These are phyloP conservation scores for Horisme vitalbata DNA, from an alignment of 2,888 invertebrate genomes.

Conservation along the genomic window DNA sequence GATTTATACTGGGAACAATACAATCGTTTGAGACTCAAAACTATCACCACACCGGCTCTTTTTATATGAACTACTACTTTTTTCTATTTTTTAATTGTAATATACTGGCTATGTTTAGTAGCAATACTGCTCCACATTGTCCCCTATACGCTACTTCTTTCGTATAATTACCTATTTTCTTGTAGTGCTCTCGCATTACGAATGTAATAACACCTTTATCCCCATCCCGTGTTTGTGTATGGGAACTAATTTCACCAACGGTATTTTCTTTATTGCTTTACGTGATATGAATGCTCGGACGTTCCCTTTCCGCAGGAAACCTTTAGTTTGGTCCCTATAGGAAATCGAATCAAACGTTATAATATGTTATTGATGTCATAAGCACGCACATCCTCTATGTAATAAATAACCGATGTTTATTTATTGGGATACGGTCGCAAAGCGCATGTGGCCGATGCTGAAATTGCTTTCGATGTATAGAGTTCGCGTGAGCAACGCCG, in stretches of 20 bases:
- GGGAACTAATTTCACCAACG: conserved; percentile 39
- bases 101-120: no score
- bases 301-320: conserved; percentile 26
- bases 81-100: no score
- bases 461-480: conserved; percentile 66
- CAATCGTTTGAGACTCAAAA: neutral
- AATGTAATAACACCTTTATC: conserved; percentile 13
- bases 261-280: conserved; percentile 59
- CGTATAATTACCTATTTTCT: neutral
- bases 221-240: conserved; percentile 37
- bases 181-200: neutral
- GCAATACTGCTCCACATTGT: no score
- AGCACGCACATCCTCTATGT: conserved; percentile 42
- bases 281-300: conserved; percentile 58
- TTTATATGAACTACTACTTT: no score
- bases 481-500: conserved; percentile 66
- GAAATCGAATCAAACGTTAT: conserved; percentile 60
- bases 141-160: no score
- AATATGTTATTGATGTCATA: conserved; percentile 47
- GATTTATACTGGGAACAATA: conserved; percentile 5
- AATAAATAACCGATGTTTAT: conserved; percentile 52
- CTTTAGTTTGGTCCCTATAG: conserved; percentile 29
- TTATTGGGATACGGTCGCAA: conserved; percentile 31
- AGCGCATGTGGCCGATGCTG: conserved; percentile 56
- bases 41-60: neutral